Evolutionary conservation across 35 echinoderm and acorn worm genomes (phyloP), one percentile per base, ranked within the genome.

Genomic region (Ophioderma brevispina): DNA sequence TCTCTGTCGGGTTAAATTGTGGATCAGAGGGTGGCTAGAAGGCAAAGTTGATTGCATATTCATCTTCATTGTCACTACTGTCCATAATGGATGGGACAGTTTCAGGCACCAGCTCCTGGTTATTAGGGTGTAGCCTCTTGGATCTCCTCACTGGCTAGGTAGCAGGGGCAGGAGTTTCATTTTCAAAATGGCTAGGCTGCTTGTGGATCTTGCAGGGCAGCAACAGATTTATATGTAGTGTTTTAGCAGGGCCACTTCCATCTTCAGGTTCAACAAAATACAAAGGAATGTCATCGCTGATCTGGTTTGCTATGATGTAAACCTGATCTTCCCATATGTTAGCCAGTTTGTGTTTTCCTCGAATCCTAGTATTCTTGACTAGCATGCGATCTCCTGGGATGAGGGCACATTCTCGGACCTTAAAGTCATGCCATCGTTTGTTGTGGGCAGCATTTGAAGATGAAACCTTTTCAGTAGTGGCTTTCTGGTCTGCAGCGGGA

Each of bases 401-500:
- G 33, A 75, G 30, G 5, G 32, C 52, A 37, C 55, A 38, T 32
- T 38, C 35, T 32, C 81, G 31, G 19, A 55, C 38, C 30, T 75
- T 75, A 13, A 76, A 35, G 32, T 52, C 46, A 52, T 52, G 21
- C 46, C 46, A 21, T 11, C 21, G 8, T 21, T 52, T 52, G 46
- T 52, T 52, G 46, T 8, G 8, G 21, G 46, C 46, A 21, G 46
- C 46, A 52, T 21, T 8, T 21, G 8, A 11, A 21, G 46, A 52
- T 11, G 46, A 8, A 11, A 21, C 46, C 21, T 8, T 21, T 52
- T 52, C 46, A 52, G 93, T 92, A 33, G 38, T 88, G 0, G 94
- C 90, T 31, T 79, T 96, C 86, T 96, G 94, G 46, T 96, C 86
- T 25, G 56, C 37, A 1, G 90, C 92, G 6, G 94, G 94, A 31